These are phyloP conservation scores for Tetraneura akinire DNA, from an alignment of 1,140 invertebrate species.

Conservation along the genomic window DNA sequence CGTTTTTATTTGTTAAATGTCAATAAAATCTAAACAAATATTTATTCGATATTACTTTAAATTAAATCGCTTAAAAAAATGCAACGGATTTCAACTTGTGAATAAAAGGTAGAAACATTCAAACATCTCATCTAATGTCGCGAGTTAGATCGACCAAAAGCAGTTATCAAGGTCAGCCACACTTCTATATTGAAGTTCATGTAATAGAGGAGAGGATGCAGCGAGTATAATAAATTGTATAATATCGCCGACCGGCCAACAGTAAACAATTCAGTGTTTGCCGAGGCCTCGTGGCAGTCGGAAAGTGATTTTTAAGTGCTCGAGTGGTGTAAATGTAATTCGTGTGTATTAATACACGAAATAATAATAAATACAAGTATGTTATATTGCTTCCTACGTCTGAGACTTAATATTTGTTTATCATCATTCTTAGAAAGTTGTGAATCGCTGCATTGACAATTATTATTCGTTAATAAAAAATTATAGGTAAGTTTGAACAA, in stretches of 20 bases:
- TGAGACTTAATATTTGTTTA: not conserved
- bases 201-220: slow-evolving; percentile 29
- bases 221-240: slow-evolving; percentile 27
- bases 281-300: slow-evolving; percentile 51
- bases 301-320: slow-evolving; percentile 41
- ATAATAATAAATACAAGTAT: no score
- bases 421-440: not conserved
- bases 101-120: not conserved
- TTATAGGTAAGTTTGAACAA: not conserved
- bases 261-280: slow-evolving; percentile 51
- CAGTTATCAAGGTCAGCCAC: slow-evolving; percentile 32
- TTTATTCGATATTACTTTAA: no score
- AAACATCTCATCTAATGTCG: slow-evolving; percentile 7
- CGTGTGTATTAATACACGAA: not conserved
- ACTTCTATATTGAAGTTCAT: slow-evolving; percentile 41
- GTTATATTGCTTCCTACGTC: not conserved
- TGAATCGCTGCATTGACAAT: not conserved
- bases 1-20: no score
- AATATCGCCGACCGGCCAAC: slow-evolving; percentile 16
- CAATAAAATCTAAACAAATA: no score
- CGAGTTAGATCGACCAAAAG: slow-evolving; percentile 20
- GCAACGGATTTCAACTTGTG: no score
- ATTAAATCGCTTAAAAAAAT: no score
- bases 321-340: slow-evolving; percentile 3
- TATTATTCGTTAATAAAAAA: not conserved